A percentile compares a stretch with the other conserved stretches of the same genome.
phyloP scores from a whole-genome alignment of 2,888 invertebrate species.

The Ochropleura leucogaster region DNA sequence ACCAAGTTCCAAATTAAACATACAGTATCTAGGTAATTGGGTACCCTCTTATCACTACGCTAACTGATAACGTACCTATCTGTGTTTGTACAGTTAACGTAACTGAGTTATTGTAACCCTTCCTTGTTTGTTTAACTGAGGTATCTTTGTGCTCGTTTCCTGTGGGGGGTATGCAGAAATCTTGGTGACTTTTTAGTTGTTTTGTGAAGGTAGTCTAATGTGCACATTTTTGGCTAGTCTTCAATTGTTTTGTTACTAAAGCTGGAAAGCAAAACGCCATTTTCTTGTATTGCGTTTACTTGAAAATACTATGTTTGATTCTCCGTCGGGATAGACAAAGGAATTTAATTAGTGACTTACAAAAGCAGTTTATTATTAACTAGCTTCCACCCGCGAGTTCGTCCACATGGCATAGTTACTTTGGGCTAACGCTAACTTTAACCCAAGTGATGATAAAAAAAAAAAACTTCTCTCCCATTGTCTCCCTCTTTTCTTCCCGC shows the following conservation, averaged over 20 bases:
- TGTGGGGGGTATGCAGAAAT: conserved; percentile 22
- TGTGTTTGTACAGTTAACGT: conserved; percentile 46
- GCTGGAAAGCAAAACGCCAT: neutral
- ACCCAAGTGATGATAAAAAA: too few relatives aligned
- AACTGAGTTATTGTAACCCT: conserved; percentile 29
- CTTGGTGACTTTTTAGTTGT: neutral
- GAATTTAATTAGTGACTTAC: neutral
- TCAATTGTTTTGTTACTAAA: neutral
- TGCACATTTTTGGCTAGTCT: neutral
- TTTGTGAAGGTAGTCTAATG: neutral
- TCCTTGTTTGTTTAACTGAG: conserved; percentile 45
- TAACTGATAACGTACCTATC: conserved; percentile 60
- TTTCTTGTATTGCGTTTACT: neutral
- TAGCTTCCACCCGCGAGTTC: too few relatives aligned
- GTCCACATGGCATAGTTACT: too few relatives aligned
- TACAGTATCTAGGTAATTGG: conserved; percentile 77
- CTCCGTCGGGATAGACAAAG: neutral
- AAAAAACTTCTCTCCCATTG: too few relatives aligned
- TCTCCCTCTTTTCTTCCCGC: too few relatives aligned
- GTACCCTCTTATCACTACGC: conserved; percentile 71
- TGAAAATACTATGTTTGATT: neutral
- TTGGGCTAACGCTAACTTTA: too few relatives aligned
- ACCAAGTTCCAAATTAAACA: conserved; percentile 50
- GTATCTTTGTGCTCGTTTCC: conserved; percentile 32
- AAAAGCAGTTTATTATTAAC: neutral